Conservation (phyloP, 2,113 vertebrate genomes). For the Centropus unirufus region DNA sequence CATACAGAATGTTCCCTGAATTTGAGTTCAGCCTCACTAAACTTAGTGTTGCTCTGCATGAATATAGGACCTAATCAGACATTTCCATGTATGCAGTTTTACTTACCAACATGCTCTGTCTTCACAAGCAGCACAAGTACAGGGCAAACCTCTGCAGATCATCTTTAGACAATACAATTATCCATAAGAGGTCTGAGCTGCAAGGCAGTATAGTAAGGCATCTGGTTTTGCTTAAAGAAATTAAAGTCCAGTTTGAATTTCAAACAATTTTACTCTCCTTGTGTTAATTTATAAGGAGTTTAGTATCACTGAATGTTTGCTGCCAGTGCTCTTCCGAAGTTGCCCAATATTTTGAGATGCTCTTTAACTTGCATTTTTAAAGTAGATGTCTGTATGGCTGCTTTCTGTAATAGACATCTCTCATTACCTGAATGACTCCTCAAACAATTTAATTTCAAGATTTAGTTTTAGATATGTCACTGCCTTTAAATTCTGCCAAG, state of each 20-base stretch:
- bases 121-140: neutral
- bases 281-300: neutral
- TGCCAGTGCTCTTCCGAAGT: neutral
- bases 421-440: neutral
- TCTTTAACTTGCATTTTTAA: neutral
- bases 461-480: conserved; percentile 49
- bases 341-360: neutral
- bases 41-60: neutral
- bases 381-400: neutral
- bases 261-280: neutral
- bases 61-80: neutral
- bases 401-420: neutral
- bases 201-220: neutral
- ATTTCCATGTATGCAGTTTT: neutral
- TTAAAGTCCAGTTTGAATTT: neutral
- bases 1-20: neutral
- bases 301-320: neutral
- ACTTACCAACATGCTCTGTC: neutral
- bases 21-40: neutral
- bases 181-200: neutral
- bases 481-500: conserved; percentile 59
- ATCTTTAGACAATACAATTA: neutral
- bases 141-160: neutral
- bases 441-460: conserved; percentile 31
- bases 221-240: neutral